Conservation (phyloP, 2,888 invertebrate species). For the Ommatoiulus sabulosus region DNA sequence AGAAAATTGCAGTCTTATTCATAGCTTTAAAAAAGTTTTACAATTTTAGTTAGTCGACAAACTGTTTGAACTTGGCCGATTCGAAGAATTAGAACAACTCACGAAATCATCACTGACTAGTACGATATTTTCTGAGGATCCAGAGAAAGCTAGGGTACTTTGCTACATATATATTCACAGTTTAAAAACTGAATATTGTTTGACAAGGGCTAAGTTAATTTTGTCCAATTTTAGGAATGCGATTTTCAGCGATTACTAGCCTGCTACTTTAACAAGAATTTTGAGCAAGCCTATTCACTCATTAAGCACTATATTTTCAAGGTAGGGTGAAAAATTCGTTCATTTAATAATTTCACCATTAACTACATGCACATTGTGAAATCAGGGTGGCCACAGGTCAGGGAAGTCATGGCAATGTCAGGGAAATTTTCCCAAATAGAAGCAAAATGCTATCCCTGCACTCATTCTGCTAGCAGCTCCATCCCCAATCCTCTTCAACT, state of each 20-base stretch:
- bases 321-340: not conserved
- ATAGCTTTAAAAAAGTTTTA: not conserved
- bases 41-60: slow-evolving; percentile 64
- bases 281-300: slow-evolving; percentile 75
- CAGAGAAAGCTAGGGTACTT: slow-evolving; percentile 5
- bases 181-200: not conserved
- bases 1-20: not conserved
- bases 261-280: slow-evolving; percentile 80
- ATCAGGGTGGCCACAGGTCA: too few species aligned
- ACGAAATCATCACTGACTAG: slow-evolving; percentile 81
- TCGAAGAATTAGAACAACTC: slow-evolving; percentile 78
- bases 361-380: too few species aligned
- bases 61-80: slow-evolving; percentile 72
- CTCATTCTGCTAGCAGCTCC: too few species aligned
- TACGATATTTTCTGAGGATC: slow-evolving; percentile 48
- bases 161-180: not conserved
- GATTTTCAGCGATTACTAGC: slow-evolving; percentile 71
- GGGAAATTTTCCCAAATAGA: too few species aligned
- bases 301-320: slow-evolving; percentile 53
- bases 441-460: too few species aligned
- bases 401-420: too few species aligned
- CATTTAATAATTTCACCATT: not conserved
- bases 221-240: slow-evolving; percentile 64
- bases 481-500: too few species aligned
- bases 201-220: not conserved